A percentile compares a stretch with the other conserved stretches of the same genome.
These are phyloP conservation scores for Seriola quinqueradiata DNA, from an alignment of 2,113 vertebrate genomes.

Conservation along the genomic window DNA sequence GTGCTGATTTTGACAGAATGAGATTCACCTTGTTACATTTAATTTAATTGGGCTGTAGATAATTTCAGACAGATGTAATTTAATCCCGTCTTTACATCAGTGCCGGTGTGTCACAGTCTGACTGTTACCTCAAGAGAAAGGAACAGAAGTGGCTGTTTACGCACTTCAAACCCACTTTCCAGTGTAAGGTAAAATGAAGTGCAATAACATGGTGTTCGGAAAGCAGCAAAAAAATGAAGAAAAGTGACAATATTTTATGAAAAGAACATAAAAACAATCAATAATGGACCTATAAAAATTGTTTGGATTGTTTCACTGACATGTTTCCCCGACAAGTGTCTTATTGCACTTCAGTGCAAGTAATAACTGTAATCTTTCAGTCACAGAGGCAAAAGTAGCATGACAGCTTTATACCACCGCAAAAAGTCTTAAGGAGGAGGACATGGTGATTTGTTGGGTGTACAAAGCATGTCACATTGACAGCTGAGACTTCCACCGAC, in stretches of 20 bases:
- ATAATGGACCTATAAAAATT: too few species aligned
- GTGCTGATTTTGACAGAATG: conserved; percentile 15
- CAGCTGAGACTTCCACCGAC: not conserved
- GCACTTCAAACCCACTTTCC: not conserved
- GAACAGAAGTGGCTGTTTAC: not conserved
- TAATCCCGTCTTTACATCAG: not conserved
- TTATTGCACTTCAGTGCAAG: not conserved
- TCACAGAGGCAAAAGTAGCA: not conserved
- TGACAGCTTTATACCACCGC: not conserved
- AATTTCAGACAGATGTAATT: conserved; percentile 14
- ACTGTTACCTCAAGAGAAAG: not conserved
- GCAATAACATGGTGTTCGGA: not conserved
- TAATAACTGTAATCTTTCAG: conserved; percentile 41
- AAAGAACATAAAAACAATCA: conserved; percentile 5
- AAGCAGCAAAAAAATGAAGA: too few species aligned
- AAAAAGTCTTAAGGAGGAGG: conserved; percentile 5
- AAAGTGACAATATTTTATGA: not conserved
- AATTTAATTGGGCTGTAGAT: conserved; percentile 17
- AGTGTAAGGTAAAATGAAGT: not conserved
- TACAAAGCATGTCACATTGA: not conserved
- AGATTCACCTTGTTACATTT: conserved; percentile 12
- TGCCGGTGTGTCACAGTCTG: not conserved
- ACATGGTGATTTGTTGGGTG: not conserved
- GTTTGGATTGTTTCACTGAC: conserved; percentile 15
- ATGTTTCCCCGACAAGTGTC: not conserved